Conservation (phyloP, 1,140 invertebrate genomes). For the Fopius arisanus region DNA sequence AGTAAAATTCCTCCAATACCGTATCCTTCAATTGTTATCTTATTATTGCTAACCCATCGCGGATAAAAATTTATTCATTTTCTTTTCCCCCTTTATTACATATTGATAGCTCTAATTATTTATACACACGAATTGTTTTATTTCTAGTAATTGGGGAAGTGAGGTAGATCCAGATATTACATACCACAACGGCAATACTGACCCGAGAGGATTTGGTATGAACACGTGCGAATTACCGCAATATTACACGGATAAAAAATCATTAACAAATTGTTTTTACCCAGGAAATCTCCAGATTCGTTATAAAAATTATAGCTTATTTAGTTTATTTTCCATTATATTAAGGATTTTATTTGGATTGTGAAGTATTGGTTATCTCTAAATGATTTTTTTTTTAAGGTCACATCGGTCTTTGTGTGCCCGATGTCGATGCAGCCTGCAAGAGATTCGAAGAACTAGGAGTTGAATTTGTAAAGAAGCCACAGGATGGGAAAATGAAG, state of each 20-base stretch:
- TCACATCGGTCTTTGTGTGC: conserved; percentile 90
- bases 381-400: conserved; percentile 61
- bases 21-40: no score
- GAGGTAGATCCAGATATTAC: conserved; percentile 80
- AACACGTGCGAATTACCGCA: not conserved
- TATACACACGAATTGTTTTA: conserved; percentile 42
- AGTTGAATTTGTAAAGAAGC: conserved; percentile 90
- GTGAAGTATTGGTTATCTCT: no score
- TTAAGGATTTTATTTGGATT: no score
- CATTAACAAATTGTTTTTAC: not conserved
- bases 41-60: no score
- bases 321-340: no score
- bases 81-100: no score
- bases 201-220: conserved; percentile 88
- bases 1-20: no score
- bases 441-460: conserved; percentile 85
- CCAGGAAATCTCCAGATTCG: no score
- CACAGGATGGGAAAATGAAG: conserved; percentile 92
- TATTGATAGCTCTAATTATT: no score
- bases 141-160: conserved; percentile 91
- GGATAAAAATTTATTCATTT: no score
- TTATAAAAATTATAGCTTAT: no score
- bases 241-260: no score
- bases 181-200: conserved; percentile 91
- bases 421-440: conserved; percentile 87